phyloP scores from a whole-genome alignment of 1,140 invertebrate genomes.

The Leptinotarsa defecta region DNA sequence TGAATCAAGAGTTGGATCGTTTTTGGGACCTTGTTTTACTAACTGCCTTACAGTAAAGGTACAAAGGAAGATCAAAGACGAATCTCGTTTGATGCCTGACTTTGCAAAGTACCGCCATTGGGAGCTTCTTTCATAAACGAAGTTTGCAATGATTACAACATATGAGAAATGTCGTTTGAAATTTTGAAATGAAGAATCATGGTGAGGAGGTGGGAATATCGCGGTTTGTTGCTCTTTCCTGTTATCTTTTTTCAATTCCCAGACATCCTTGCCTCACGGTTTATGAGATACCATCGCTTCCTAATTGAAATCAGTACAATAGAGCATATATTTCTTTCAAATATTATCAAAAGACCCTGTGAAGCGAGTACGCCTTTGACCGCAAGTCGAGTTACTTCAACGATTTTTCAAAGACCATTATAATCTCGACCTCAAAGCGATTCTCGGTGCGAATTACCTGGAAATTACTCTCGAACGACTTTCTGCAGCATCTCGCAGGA shows the following conservation, averaged over 20 bases:
- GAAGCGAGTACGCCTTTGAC: constrained; percentile 8
- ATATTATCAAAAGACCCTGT: neutral
- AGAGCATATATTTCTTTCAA: neutral
- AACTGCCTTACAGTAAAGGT: no score
- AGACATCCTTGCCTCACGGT: neutral
- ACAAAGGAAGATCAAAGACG: no score
- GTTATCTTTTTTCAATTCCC: neutral
- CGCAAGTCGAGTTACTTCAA: constrained; percentile 10
- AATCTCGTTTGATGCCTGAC: no score
- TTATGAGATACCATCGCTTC: neutral
- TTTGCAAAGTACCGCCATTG: no score
- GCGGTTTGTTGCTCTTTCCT: neutral
- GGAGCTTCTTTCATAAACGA: no score
- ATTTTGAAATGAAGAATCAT: no score
- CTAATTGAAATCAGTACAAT: no score
- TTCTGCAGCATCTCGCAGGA: constrained; percentile 27
- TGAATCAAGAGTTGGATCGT: no score
- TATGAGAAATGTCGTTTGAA: no score
- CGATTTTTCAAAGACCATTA: constrained; percentile 20
- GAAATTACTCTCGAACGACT: constrained; percentile 47
- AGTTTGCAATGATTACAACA: no score
- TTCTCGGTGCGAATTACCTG: constrained; percentile 48
- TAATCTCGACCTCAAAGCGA: constrained; percentile 39
- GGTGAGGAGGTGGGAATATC: no score
- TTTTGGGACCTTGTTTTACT: no score